phyloP scores from a whole-genome alignment of 2,113 vertebrate species.

The Poecile atricapillus region DNA sequence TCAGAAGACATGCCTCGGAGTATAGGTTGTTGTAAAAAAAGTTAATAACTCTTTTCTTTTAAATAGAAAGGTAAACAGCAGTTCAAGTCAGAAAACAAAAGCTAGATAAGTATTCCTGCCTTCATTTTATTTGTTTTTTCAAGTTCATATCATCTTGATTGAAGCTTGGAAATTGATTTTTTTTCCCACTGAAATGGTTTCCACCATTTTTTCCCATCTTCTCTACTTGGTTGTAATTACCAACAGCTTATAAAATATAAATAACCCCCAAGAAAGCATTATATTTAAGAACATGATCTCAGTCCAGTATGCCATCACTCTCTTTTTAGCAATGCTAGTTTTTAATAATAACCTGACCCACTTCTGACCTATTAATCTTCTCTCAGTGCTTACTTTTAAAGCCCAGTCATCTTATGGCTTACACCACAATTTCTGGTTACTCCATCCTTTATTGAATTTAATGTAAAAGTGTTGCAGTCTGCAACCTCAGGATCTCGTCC shows the following conservation, averaged over 20 bases:
- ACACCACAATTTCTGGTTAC: neutral
- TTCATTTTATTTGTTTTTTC: neutral
- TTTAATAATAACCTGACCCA: neutral
- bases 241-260: neutral
- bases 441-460: neutral
- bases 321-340: neutral
- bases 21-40: neutral
- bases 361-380: neutral
- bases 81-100: neutral
- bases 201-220: neutral
- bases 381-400: neutral
- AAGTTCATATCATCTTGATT: neutral
- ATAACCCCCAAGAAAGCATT: neutral
- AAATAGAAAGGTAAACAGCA: neutral
- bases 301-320: neutral
- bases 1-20: neutral
- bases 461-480: too few species aligned
- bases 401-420: neutral
- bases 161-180: neutral
- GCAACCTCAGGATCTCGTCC: too few species aligned
- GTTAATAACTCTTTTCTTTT: neutral
- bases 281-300: neutral
- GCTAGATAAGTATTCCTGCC: neutral
- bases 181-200: neutral
- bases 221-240: neutral